Evolutionary conservation across 1,140 invertebrate genomes (phyloP).

Genomic region (Neelides sp.): DNA sequence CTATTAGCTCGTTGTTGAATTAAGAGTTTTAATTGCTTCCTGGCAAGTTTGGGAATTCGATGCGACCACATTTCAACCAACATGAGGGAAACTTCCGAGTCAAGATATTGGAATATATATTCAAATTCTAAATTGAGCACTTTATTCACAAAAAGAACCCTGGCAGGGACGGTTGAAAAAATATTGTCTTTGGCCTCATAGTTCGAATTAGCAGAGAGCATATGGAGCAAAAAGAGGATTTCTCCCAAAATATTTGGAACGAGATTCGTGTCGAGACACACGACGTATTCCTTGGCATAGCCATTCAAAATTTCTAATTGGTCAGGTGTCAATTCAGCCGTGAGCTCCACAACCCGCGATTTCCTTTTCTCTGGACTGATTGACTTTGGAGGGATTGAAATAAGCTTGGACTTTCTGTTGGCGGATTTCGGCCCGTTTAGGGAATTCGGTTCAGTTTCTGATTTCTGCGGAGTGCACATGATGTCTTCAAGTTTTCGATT

Average conservation of each 20-base stretch:
- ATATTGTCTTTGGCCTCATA: neutral
- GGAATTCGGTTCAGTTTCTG: too few species aligned
- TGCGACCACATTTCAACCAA: slow-evolving; percentile 18
- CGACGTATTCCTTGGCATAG: slow-evolving; percentile 10
- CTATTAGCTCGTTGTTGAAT: slow-evolving; percentile 5
- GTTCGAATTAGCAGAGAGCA: slow-evolving; percentile 5
- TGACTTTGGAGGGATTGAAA: too few species aligned
- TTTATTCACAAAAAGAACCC: slow-evolving; percentile 22
- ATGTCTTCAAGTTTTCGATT: too few species aligned
- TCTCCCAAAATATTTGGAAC: slow-evolving; percentile 21
- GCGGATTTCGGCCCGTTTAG: too few species aligned
- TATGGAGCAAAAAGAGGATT: slow-evolving; percentile 16
- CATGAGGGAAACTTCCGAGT: slow-evolving; percentile 10
- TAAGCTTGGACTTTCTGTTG: too few species aligned
- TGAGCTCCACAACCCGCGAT: slow-evolving; percentile 11
- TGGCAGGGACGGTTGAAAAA: slow-evolving; percentile 4
- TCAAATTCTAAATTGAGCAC: slow-evolving; percentile 15
- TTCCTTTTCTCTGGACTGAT: neutral
- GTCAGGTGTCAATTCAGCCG: slow-evolving; percentile 4
- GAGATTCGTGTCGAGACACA: slow-evolving; percentile 16
- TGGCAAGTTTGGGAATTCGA: slow-evolving; percentile 15
- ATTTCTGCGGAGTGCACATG: too few species aligned
- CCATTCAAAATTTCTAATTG: slow-evolving; percentile 6
- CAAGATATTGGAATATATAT: neutral
- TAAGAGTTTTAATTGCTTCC: slow-evolving; percentile 18